Percentiles rank a stretch among this genome's conserved stretches.
phyloP scores from a whole-genome alignment of 1,140 invertebrate genomes.

The Planococcus citri region DNA sequence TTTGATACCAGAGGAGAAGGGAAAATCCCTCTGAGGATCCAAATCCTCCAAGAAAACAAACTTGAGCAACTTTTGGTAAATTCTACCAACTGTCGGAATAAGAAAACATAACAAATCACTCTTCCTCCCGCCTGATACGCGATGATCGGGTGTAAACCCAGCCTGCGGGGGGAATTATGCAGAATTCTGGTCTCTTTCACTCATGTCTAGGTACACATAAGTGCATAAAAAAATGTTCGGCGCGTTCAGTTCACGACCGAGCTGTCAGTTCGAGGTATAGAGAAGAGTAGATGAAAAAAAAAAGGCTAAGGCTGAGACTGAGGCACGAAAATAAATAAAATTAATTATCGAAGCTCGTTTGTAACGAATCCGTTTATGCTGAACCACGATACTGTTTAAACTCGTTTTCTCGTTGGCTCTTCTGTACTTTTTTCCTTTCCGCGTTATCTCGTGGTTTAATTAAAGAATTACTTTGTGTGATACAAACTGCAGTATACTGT shows the following conservation, averaged over 20 bases:
- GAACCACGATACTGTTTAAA: constrained; percentile 12
- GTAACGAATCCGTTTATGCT: constrained; percentile 19
- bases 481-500: constrained; percentile 14
- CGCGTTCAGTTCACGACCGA: background rate
- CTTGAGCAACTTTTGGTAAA: no score
- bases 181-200: no score
- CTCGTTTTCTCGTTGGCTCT: constrained; percentile 2
- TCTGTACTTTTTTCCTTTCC: no score
- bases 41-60: no score
- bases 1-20: no score
- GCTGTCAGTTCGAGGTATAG: background rate
- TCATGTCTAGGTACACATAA: no score
- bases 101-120: no score
- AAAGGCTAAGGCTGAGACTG: background rate
- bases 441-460: constrained; percentile 15
- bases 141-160: no score
- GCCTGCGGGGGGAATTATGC: no score
- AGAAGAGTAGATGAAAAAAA: background rate
- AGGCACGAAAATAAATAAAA: constrained; percentile 19
- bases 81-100: no score
- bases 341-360: constrained; percentile 20
- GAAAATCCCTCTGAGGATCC: no score
- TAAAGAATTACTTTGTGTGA: constrained; percentile 19
- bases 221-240: constrained; percentile 1
- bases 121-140: no score